A percentile compares a stretch with the other conserved stretches of the same genome.
Conservation (phyloP, 2,113 vertebrate genomes). For the Bucco capensis region DNA sequence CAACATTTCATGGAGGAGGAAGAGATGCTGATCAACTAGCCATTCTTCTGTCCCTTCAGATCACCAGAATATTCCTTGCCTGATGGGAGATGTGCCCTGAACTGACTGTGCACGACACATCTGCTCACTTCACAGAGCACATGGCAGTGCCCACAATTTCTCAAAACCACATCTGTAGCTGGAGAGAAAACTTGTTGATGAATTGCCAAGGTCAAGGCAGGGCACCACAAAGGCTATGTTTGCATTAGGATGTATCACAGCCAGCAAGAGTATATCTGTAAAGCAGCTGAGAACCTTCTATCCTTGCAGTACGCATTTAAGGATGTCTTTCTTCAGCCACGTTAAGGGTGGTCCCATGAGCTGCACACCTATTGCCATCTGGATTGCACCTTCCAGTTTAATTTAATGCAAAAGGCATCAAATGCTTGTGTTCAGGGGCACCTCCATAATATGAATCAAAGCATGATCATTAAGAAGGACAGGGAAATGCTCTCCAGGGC, state of each 20-base stretch:
- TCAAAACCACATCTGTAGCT: background rate
- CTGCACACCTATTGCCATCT: background rate
- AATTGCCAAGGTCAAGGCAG: background rate
- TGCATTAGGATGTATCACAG: background rate
- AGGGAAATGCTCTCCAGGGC: background rate
- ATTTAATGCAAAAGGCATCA: background rate
- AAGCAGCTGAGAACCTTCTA: background rate
- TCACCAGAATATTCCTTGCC: background rate
- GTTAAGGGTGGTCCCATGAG: background rate
- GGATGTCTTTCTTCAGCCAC: background rate
- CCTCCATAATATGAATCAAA: background rate
- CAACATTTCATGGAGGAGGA: background rate
- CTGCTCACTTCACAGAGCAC: background rate
- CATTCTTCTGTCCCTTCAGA: background rate
- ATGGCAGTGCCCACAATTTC: background rate
- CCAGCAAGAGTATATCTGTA: background rate
- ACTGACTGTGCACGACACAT: background rate
- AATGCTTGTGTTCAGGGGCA: background rate
- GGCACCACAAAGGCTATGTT: background rate
- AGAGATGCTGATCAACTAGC: background rate
- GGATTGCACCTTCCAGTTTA: background rate
- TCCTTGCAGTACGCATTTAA: background rate
- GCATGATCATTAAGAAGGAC: background rate
- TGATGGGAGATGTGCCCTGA: background rate
- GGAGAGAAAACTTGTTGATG: background rate